Percentiles rank a stretch among this genome's conserved stretches.
Evolutionary conservation across 2,797 vertebrate genomes (phyloP).

Genomic region (Amniataba percoides): DNA sequence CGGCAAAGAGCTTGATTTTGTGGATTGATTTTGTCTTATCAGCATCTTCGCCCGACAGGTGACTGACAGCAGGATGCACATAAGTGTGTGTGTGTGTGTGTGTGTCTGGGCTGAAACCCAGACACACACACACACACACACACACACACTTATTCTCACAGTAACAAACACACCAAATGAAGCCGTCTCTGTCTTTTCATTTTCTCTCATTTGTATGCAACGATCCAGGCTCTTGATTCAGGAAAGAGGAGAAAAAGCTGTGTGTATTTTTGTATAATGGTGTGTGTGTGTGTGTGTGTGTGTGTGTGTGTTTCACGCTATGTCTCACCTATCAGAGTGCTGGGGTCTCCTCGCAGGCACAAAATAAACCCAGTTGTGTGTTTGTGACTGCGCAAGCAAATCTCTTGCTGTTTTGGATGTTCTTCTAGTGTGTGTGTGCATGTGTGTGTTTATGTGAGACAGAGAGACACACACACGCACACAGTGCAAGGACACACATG

Average conservation of each 20-base stretch:
- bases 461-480: too few relatives aligned
- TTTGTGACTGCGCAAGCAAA: constrained; percentile 37
- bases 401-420: background rate
- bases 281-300: constrained; percentile 5
- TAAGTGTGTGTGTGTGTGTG: too few relatives aligned
- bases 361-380: constrained; percentile 38
- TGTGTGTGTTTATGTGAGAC: background rate
- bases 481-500: background rate
- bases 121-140: constrained; percentile 26
- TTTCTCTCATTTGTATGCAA: constrained; percentile 56
- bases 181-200: constrained; percentile 50
- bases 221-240: constrained; percentile 28
- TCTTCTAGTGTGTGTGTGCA: background rate
- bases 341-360: constrained; percentile 34
- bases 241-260: constrained; percentile 6
- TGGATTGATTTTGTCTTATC: constrained; percentile 70
- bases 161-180: constrained; percentile 30
- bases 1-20: constrained; percentile 24
- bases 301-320: background rate
- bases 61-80: constrained; percentile 57
- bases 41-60: constrained; percentile 53
- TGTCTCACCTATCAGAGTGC: constrained; percentile 27
- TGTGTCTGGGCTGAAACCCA: too few relatives aligned
- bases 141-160: constrained; percentile 11
- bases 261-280: background rate